Conservation (phyloP, 2,113 vertebrate species). For the Pao palembangensis region DNA sequence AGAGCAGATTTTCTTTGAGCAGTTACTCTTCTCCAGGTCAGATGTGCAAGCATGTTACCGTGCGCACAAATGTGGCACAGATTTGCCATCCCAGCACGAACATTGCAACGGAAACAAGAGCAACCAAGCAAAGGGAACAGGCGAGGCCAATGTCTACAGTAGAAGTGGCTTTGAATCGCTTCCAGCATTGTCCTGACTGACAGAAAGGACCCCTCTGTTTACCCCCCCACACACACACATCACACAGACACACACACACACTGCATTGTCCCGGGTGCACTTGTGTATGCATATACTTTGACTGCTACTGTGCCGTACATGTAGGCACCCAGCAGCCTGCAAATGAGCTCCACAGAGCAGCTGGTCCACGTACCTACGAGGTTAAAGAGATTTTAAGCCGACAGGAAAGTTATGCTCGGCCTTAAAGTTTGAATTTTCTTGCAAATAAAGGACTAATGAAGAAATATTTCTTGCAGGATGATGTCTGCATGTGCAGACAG, state of each 20-base stretch:
- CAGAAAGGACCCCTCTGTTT: constrained; percentile 75
- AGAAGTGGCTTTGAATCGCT: constrained; percentile 68
- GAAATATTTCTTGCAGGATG: too few relatives aligned
- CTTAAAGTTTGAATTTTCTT: too few relatives aligned
- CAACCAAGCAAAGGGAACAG: constrained; percentile 32
- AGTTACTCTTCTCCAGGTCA: constrained; percentile 21
- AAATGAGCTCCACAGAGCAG: constrained; percentile 49
- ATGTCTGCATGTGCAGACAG: too few relatives aligned
- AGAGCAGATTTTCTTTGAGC: constrained; percentile 24
- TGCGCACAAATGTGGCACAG: constrained; percentile 4
- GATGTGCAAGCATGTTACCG: not conserved
- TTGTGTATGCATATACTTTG: constrained; percentile 33
- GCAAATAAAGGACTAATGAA: too few relatives aligned
- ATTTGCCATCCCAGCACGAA: constrained; percentile 27
- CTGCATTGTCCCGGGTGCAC: constrained; percentile 18
- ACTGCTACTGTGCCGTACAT: constrained; percentile 29
- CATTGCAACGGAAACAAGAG: constrained; percentile 39
- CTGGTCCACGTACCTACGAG: constrained; percentile 1
- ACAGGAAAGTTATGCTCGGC: too few relatives aligned
- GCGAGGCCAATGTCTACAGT: constrained; percentile 54
- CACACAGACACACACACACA: constrained; percentile 17
- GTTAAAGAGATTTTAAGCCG: not conserved
- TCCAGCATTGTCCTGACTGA: constrained; percentile 74
- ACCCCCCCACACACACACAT: constrained; percentile 17
- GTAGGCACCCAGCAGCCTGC: constrained; percentile 29